phyloP scores from a whole-genome alignment of 1,140 invertebrate species.

The Drosophila grimshawi region DNA sequence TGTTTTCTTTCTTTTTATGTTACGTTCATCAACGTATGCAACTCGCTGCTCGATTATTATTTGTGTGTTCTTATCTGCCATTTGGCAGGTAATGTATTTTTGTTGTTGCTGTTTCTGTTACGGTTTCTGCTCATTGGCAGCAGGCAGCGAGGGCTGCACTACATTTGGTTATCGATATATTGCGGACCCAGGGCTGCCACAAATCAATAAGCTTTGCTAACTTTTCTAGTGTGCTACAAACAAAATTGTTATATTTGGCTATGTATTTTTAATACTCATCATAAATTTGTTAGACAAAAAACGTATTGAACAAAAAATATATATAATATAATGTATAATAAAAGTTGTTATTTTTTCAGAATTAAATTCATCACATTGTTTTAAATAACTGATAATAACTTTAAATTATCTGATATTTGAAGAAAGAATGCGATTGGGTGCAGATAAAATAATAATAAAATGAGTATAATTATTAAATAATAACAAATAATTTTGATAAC shows the following conservation, averaged over 20 bases:
- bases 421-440: no score
- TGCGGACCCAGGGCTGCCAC: conserved; percentile 21
- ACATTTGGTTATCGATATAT: conserved; percentile 33
- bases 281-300: background rate
- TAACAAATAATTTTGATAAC: no score
- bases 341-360: no score
- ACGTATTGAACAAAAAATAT: no score
- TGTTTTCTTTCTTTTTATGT: conserved; percentile 27
- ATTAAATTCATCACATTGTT: no score
- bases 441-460: no score
- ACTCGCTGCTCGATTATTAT: conserved; percentile 9
- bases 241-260: conserved; percentile 1
- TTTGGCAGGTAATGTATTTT: conserved; percentile 22
- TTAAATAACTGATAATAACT: no score
- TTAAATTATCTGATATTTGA: no score
- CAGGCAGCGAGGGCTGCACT: conserved; percentile 42
- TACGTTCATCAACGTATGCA: conserved; percentile 5
- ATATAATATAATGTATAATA: no score
- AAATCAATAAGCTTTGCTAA: background rate
- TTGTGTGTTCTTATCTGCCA: conserved; percentile 22
- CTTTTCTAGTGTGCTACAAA: background rate
- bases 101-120: conserved; percentile 23
- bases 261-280: conserved; percentile 1
- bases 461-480: no score
- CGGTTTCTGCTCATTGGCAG: conserved; percentile 20